phyloP scores from a whole-genome alignment of 2,797 vertebrate species.

The Cuniculus paca region DNA sequence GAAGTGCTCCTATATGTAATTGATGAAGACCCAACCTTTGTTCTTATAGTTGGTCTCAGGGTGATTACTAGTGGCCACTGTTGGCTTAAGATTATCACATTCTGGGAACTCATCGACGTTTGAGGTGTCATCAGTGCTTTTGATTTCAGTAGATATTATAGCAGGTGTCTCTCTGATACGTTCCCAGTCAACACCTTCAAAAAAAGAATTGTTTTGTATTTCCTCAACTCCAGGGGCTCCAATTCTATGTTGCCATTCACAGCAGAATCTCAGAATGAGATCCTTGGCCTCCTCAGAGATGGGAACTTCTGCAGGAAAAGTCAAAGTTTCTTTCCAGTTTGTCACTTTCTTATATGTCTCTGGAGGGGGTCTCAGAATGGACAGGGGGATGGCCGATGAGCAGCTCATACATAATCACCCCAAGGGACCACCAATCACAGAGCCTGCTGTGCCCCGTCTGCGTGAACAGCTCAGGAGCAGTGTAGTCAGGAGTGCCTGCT shows the following conservation, averaged over 20 bases:
- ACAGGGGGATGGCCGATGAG: constrained; percentile 97
- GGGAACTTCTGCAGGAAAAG: constrained; percentile 98
- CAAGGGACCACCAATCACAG: constrained; percentile 96
- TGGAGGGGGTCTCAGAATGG: constrained; percentile 99
- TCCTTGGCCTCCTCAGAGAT: constrained; percentile 99
- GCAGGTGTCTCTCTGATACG: constrained; percentile 99
- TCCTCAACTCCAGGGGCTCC: constrained; percentile 96
- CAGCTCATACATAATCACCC: constrained; percentile 97
- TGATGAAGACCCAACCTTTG: constrained; percentile 99
- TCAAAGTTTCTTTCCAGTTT: constrained; percentile 99
- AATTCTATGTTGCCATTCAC: constrained; percentile 97
- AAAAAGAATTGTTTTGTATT: constrained; percentile 97
- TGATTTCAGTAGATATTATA: constrained; percentile 98
- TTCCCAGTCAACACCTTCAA: constrained; percentile 99
- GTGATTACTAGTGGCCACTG: constrained; percentile 93
- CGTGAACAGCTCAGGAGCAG: constrained; percentile 95
- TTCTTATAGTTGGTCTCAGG: constrained; percentile 97
- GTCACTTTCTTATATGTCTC: constrained; percentile 99
- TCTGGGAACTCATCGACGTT: constrained; percentile 99
- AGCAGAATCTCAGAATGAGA: constrained; percentile 99
- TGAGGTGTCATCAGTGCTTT: constrained; percentile 99
- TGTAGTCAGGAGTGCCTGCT: constrained; percentile 95
- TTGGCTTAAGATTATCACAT: constrained; percentile 97
- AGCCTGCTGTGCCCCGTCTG: constrained; percentile 96
- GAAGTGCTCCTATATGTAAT: constrained; percentile 99